phyloP scores from a whole-genome alignment of 2,113 vertebrate species.

The Emydura subglobosa region DNA sequence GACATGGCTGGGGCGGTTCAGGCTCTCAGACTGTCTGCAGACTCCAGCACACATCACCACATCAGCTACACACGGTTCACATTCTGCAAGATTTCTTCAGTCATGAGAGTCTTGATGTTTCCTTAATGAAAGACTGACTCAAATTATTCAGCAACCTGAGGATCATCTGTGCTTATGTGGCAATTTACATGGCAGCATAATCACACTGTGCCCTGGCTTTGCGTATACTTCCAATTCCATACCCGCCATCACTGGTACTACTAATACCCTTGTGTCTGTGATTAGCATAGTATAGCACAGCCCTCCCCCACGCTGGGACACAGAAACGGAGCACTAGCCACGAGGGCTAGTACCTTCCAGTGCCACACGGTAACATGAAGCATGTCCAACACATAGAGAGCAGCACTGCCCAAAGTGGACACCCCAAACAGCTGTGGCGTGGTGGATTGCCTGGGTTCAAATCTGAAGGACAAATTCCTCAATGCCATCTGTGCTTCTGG shows the following conservation, averaged over 20 bases:
- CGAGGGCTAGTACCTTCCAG: background rate
- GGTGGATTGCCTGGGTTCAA: background rate
- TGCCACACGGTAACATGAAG: accelerated
- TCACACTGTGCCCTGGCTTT: background rate
- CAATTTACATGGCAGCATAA: background rate
- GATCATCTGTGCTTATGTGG: background rate
- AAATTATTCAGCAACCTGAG: background rate
- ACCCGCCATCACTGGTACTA: accelerated
- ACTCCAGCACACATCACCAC: accelerated
- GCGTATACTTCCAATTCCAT: background rate
- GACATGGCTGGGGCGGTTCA: background rate
- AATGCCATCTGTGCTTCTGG: background rate
- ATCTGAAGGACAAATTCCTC: background rate
- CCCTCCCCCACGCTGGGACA: accelerated
- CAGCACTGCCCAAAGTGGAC: background rate
- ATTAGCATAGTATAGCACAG: background rate
- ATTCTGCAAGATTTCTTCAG: background rate
- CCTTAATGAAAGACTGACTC: background rate
- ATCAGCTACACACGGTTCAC: background rate
- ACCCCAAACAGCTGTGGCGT: background rate
- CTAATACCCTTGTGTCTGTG: background rate
- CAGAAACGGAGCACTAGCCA: accelerated
- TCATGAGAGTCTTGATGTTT: background rate
- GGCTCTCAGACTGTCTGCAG: background rate
- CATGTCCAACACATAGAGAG: accelerated